phyloP scores from a whole-genome alignment of 2,797 vertebrate genomes.

The Lagodon rhomboides region DNA sequence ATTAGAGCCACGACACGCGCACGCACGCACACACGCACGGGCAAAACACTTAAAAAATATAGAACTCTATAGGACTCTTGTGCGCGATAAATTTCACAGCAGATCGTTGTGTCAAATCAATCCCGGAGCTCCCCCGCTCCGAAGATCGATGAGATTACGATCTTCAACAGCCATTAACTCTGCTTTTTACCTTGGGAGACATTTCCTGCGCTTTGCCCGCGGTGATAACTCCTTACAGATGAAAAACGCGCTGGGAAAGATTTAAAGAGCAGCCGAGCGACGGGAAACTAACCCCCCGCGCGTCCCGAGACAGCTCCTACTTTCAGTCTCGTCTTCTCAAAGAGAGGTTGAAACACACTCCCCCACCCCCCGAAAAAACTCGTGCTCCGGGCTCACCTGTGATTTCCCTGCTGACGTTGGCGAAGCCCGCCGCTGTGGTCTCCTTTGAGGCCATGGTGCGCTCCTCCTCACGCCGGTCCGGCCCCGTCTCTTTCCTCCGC shows the following conservation, averaged over 20 bases:
- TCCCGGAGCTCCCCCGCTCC: conserved; percentile 30
- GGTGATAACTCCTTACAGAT: conserved; percentile 42
- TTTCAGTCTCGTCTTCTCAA: neutral
- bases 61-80: conserved; percentile 46
- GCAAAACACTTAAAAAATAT: conserved; percentile 23
- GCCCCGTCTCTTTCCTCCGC: conserved; percentile 22
- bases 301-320: neutral
- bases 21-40: neutral
- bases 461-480: conserved; percentile 59
- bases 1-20: conserved; percentile 13
- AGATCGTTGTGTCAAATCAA: conserved; percentile 34
- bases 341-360: conserved; percentile 16
- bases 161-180: conserved; percentile 40
- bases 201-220: conserved; percentile 24
- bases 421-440: conserved; percentile 73
- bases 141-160: conserved; percentile 43
- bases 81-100: conserved; percentile 30
- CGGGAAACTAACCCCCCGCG: conserved; percentile 33
- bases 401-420: conserved; percentile 83
- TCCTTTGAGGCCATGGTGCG: conserved; percentile 86
- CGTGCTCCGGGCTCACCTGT: conserved; percentile 78
- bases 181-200: conserved; percentile 27
- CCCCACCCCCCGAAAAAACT: conserved; percentile 23
- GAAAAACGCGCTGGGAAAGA: conserved; percentile 16
- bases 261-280: conserved; percentile 31